A percentile compares a stretch with the other conserved stretches of the same genome.
Conservation (phyloP, 2,113 vertebrate genomes). For the Osmerus eperlanus region DNA sequence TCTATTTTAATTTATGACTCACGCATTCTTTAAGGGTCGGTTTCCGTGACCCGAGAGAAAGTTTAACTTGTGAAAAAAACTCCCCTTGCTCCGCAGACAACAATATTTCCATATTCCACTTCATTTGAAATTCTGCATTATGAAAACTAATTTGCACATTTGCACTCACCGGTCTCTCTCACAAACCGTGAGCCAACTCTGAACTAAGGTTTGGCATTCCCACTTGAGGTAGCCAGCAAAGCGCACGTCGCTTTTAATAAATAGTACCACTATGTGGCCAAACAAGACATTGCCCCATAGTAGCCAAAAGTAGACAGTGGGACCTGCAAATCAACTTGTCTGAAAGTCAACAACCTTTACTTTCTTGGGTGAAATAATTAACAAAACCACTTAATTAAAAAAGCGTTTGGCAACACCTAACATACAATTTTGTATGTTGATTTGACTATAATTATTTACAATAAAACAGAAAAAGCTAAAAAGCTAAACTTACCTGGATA, state of each 20-base stretch:
- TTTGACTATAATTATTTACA: no score
- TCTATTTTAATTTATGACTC: conserved; percentile 87
- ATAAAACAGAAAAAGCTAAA: no score
- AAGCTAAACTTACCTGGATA: no score
- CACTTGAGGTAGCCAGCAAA: conserved; percentile 8
- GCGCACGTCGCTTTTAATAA: conserved; percentile 27
- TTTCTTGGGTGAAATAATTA: no score
- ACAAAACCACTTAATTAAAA: no score
- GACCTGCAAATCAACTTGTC: no score
- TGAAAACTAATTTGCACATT: conserved; percentile 1
- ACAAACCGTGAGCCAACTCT: background rate
- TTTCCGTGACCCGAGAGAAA: conserved; percentile 81
- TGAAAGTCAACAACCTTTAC: no score
- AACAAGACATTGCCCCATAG: conserved; percentile 35
- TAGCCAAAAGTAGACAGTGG: background rate
- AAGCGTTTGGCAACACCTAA: no score
- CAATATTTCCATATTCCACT: conserved; percentile 13
- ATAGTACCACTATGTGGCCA: conserved; percentile 76
- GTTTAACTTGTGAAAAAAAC: conserved; percentile 66
- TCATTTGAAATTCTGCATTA: conserved; percentile 10
- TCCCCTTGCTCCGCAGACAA: conserved; percentile 10
- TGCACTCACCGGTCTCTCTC: background rate
- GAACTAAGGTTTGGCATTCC: conserved; percentile 2
- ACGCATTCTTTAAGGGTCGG: conserved; percentile 86
- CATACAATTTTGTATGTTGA: no score